Percentiles rank a stretch among this genome's conserved stretches.
Evolutionary conservation across 2,797 vertebrate species (phyloP).

Genomic region (Moxostoma hubbsi): DNA sequence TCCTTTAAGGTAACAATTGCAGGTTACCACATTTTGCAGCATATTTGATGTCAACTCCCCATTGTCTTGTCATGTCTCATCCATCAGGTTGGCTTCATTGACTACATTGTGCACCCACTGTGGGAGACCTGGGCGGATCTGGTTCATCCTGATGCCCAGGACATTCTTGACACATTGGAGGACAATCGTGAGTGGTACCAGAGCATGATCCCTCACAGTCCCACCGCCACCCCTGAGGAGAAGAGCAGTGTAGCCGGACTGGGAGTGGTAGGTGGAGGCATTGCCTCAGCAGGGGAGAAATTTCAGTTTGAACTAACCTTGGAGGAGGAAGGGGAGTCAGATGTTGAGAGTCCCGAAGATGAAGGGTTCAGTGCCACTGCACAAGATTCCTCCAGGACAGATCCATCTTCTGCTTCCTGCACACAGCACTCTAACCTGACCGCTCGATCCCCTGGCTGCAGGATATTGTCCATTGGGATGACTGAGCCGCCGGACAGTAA

Average conservation of each 20-base stretch:
- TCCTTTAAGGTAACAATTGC: no score
- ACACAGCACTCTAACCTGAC: constrained; percentile 47
- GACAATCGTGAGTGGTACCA: constrained; percentile 96
- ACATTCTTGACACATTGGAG: constrained; percentile 90
- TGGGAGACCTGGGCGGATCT: constrained; percentile 96
- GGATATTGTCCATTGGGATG: constrained; percentile 68
- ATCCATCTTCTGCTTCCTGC: constrained; percentile 56
- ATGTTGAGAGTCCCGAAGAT: constrained; percentile 77
- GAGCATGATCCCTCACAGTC: constrained; percentile 91
- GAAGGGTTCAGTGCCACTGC: constrained; percentile 54
- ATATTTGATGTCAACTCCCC: no score
- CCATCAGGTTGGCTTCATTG: constrained; percentile 89
- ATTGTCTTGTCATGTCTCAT: background rate
- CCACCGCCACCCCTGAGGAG: constrained; percentile 72
- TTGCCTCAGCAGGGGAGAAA: constrained; percentile 70
- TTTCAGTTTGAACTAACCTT: constrained; percentile 88
- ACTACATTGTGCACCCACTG: constrained; percentile 92
- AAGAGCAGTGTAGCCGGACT: constrained; percentile 49
- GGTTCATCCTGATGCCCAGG: constrained; percentile 91
- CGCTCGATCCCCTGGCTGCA: constrained; percentile 55
- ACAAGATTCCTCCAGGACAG: constrained; percentile 60
- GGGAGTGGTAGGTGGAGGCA: constrained; percentile 39
- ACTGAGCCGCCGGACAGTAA: constrained; percentile 55
- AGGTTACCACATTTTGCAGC: no score
- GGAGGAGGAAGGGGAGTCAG: constrained; percentile 84